Evolutionary conservation across 2,888 invertebrate genomes (phyloP), one percentile per base, ranked within the genome.

Genomic region (Abrostola triplasia): DNA sequence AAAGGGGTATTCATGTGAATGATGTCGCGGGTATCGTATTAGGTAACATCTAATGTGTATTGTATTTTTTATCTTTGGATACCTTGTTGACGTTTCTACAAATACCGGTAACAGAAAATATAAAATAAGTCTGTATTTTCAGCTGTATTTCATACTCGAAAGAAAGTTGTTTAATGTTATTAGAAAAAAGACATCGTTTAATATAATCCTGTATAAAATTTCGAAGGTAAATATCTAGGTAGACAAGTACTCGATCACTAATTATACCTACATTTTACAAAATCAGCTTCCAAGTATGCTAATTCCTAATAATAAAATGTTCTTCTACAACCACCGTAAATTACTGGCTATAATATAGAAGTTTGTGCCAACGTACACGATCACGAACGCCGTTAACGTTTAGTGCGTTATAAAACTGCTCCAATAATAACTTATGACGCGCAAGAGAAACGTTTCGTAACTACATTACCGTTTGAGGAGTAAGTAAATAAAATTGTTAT

Each of bases 301-400:
- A 24, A 24, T 24, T 24, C 24, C 24, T 24, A 24, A 24, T 2
- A 24, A 24, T 24, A 24, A 24, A 24, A 24, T 24, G 24, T 4
- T 24, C 24, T 24, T 24, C 24, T 24, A 2, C n/a, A n/a, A n/a
- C 24, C 24, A 24, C 24, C 24, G 24, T 24, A 24, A 24, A 24
- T 24, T 24, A 4, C 24, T 24, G 24, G 24, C 24, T 24, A 2
- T 24, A 24, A 24, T 56, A 65, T 44, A 24, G 24, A 47, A 24
- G 44, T 86, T 86, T 85, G 44, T 47, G 44, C 8, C 12, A 24
- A 4, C 9, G 9, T 47, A 83, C 73, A 70, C 73, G 88, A 88
- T 89, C 92, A 91, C 92, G 91, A 91, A 70, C 65, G 77, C 69
- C 73, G 66, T 76, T 80, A 82, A 81, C 56, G 67, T 80, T 71